phyloP scores from a whole-genome alignment of 2,888 invertebrate genomes.

The Cryptus viduatorius region DNA sequence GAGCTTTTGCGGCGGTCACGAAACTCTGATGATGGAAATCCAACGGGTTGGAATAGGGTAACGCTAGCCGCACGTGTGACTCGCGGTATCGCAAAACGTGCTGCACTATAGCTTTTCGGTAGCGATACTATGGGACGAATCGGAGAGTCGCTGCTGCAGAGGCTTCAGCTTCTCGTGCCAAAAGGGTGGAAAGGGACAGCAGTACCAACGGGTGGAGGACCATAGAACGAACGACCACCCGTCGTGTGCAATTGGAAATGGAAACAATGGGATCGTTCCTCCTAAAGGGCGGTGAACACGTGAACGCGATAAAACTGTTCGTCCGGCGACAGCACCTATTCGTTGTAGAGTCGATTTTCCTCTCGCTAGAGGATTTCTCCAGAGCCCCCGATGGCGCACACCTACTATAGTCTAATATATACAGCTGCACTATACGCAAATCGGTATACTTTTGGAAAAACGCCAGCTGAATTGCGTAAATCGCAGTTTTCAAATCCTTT shows the following conservation, averaged over 20 bases:
- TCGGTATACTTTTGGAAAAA: too few relatives aligned
- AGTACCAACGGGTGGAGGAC: conserved; percentile 5
- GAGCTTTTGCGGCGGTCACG: conserved; percentile 19
- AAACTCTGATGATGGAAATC: conserved; percentile 39
- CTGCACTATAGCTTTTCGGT: conserved; percentile 33
- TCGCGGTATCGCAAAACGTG: conserved; percentile 12
- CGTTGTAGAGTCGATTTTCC: conserved; percentile 57
- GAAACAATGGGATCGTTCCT: conserved; percentile 73
- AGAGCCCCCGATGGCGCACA: too few relatives aligned
- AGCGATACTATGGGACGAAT: conserved; percentile 30
- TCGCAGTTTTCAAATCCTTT: too few relatives aligned
- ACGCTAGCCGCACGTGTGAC: conserved; percentile 50
- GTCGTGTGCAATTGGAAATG: conserved; percentile 70
- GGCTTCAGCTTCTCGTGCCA: conserved; percentile 28
- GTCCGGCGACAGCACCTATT: conserved; percentile 61
- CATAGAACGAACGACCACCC: conserved; percentile 62
- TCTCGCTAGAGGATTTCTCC: conserved; percentile 29
- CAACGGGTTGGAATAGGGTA: conserved; percentile 43
- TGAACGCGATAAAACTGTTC: conserved; percentile 72
- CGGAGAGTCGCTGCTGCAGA: conserved; percentile 23
- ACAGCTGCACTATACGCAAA: too few relatives aligned
- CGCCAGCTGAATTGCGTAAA: too few relatives aligned
- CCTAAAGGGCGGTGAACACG: conserved; percentile 68
- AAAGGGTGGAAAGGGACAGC: conserved; percentile 26
- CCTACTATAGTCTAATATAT: too few relatives aligned